A percentile compares a stretch with the other conserved stretches of the same genome.
Conservation (phyloP, 2,797 vertebrate genomes). For the Danio aesculapii region DNA sequence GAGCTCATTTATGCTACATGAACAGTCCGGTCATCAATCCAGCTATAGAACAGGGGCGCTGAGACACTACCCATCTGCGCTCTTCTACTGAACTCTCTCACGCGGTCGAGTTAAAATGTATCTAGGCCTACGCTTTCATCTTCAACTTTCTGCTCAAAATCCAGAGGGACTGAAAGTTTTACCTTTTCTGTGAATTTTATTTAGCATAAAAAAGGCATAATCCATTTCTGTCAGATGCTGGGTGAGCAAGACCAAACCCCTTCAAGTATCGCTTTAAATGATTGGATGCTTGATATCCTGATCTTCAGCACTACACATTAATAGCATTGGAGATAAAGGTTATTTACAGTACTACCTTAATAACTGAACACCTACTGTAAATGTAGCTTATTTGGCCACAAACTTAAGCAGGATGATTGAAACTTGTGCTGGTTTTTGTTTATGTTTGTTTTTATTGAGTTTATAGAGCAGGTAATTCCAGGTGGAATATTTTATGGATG, state of each 20-base stretch:
- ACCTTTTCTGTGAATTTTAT: background rate
- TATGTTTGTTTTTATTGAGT: background rate
- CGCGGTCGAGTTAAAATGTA: constrained; percentile 63
- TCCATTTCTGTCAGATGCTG: background rate
- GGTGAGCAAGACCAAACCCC: background rate
- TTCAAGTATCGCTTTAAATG: background rate
- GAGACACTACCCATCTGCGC: constrained; percentile 37
- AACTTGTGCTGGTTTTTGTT: background rate
- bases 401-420: background rate
- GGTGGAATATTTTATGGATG: background rate
- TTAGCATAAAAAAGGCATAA: background rate
- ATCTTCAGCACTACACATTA: background rate
- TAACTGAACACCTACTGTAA: background rate
- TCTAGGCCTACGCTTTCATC: background rate
- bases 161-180: background rate
- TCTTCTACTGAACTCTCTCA: constrained; percentile 37
- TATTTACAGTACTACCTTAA: background rate
- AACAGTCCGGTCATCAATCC: constrained; percentile 74
- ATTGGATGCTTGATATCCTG: background rate
- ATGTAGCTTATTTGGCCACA: background rate
- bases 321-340: background rate
- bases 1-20: constrained; percentile 67
- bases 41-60: constrained; percentile 61
- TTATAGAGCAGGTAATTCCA: background rate
- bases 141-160: background rate